Evolutionary conservation across 1,140 invertebrate genomes (phyloP).

Genomic region (Calephelis nemesis): DNA sequence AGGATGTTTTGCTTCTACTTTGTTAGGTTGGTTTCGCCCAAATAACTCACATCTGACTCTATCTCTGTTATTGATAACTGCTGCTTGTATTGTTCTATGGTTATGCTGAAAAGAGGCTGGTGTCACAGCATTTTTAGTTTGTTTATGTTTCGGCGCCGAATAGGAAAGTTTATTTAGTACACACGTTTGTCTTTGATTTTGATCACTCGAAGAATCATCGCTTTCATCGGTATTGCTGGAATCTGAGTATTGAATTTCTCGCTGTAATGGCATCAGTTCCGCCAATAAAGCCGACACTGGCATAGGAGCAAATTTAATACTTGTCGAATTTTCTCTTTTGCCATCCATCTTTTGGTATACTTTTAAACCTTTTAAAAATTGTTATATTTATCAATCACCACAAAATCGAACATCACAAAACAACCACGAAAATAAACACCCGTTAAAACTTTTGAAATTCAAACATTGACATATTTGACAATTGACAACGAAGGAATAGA

Average conservation of each 20-base stretch:
- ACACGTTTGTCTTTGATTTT: slow-evolving; percentile 41
- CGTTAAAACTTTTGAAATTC: slow-evolving; percentile 27
- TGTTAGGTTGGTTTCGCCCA: slow-evolving; percentile 38
- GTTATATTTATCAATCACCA: neutral
- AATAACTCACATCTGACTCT: slow-evolving; percentile 68
- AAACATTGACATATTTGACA: neutral
- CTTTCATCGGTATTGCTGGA: slow-evolving; percentile 52
- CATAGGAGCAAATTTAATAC: slow-evolving; percentile 70
- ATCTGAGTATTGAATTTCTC: slow-evolving; percentile 48
- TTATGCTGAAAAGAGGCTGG: slow-evolving; percentile 54
- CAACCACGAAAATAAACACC: slow-evolving; percentile 8
- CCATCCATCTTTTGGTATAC: slow-evolving; percentile 49
- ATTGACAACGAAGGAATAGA: too few relatives aligned
- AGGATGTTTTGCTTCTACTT: slow-evolving; percentile 21
- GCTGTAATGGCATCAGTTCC: slow-evolving; percentile 60
- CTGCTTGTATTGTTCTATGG: slow-evolving; percentile 50
- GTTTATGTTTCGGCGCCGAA: slow-evolving; percentile 44
- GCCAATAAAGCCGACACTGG: slow-evolving; percentile 69
- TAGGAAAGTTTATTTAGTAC: slow-evolving; percentile 35
- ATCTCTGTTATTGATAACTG: slow-evolving; percentile 48
- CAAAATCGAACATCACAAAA: neutral
- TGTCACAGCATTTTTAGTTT: slow-evolving; percentile 49
- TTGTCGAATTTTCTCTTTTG: slow-evolving; percentile 60
- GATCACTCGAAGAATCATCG: slow-evolving; percentile 54
- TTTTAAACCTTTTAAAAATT: slow-evolving; percentile 12